Evolutionary conservation across 2,797 vertebrate species (phyloP).

Genomic region (Enteromius unitaeniatus): DNA sequence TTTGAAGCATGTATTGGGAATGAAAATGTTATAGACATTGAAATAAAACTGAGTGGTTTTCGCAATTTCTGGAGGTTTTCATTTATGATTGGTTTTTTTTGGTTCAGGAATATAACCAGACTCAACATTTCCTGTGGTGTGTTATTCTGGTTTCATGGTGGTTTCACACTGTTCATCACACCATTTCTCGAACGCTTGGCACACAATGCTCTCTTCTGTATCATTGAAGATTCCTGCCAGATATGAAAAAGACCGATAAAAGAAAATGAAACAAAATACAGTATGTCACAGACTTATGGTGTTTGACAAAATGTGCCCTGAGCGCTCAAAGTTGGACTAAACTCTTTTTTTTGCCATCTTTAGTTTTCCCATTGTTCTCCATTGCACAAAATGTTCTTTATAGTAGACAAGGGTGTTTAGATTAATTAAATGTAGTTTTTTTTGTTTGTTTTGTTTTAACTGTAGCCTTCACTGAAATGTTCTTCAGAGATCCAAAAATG

Average conservation of each 20-base stretch:
- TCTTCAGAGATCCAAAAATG: background rate
- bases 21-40: constrained; percentile 48
- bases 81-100: constrained; percentile 8
- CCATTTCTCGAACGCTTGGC: constrained; percentile 72
- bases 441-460: background rate
- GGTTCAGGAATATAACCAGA: background rate
- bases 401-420: background rate
- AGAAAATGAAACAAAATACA: constrained; percentile 9
- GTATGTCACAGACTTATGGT: background rate
- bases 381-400: background rate
- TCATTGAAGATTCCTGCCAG: constrained; percentile 76
- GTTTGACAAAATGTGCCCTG: background rate
- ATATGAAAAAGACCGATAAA: background rate
- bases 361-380: background rate
- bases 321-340: background rate
- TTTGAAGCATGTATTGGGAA: constrained; percentile 30
- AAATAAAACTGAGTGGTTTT: constrained; percentile 53
- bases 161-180: constrained; percentile 67
- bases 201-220: constrained; percentile 68
- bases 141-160: background rate
- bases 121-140: background rate
- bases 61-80: constrained; percentile 21
- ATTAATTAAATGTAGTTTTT: background rate
- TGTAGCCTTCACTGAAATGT: background rate
- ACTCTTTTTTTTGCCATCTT: background rate